Evolutionary conservation across 1,140 invertebrate genomes (phyloP), one percentile per base, ranked within the genome.

Genomic region (Drosophila lacertosa): DNA sequence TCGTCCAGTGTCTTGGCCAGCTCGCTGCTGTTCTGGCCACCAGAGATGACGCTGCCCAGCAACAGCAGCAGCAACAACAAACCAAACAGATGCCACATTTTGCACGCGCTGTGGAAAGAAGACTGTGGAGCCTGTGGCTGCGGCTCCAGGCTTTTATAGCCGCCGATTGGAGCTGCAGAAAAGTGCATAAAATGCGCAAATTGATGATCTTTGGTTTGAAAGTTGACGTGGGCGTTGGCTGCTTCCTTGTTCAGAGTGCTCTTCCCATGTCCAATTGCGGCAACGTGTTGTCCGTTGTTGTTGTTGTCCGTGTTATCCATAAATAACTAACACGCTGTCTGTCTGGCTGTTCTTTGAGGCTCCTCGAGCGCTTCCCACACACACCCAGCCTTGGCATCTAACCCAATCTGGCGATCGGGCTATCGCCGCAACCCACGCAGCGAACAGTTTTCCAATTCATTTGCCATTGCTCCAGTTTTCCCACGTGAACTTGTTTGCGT

Each of bases 401-500:
- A 15, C 35, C 33, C 62, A 64, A 48, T 16, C 50, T 57, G 33
- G 37, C 44, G 16, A 59, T 45, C 65, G 22, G 2, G 5, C 22
- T 24, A 24, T 1, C 24, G 24, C 24, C 0, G 7, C 26, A 37
- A 20, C 63, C 77, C 82, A 74, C 66, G 74, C 75, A 32, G n/a
- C n/a, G n/a, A n/a, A n/a, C n/a, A n/a, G 39, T 59, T 45, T 50
- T 55, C 37, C 58, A 58, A 55, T 73, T 55, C 54, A 67, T 73
- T 73, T 72, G 63, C 59, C 63, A 39, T 51, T 88, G 83, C 77
- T 88, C 82, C 83, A 86, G 53, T 86, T 88, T 89, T 89, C 86
- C 80, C 80, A 89, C 70, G 84, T 86, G 77, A 86, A 84, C 86
- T 84, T 86, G 73, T 78, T 89, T 71, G 84, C 84, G 84, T 89